These are phyloP conservation scores for Regulus satrapa DNA, from an alignment of 2,113 vertebrate genomes.

Conservation along the genomic window DNA sequence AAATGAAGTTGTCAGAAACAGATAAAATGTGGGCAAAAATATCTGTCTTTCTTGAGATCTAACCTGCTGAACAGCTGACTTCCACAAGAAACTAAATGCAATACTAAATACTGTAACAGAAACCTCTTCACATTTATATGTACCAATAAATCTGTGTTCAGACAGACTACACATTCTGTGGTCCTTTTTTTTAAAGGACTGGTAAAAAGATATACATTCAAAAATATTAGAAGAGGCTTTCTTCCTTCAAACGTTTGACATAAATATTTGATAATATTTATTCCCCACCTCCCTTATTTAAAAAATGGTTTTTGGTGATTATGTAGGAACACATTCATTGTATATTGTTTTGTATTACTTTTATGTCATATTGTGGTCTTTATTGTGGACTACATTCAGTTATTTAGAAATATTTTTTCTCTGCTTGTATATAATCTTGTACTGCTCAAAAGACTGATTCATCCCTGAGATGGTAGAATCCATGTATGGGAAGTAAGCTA, in stretches of 20 bases:
- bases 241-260: neutral
- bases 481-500: neutral
- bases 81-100: neutral
- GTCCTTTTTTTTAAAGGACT: conserved; percentile 16
- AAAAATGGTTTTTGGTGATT: neutral
- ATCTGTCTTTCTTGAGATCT: conserved; percentile 26
- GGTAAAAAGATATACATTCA: neutral
- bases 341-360: neutral
- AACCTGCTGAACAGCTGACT: neutral
- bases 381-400: neutral
- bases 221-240: conserved; percentile 6
- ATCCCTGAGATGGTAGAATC: neutral
- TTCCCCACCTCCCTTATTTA: neutral
- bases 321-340: neutral
- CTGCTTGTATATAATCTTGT: neutral
- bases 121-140: neutral
- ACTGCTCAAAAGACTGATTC: neutral
- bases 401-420: neutral
- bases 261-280: conserved; percentile 14
- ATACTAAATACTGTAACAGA: neutral
- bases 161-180: neutral
- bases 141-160: neutral
- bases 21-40: conserved; percentile 15
- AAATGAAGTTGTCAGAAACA: neutral
- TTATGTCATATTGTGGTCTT: neutral